Evolutionary conservation across 2,888 invertebrate species (phyloP), one percentile per base, ranked within the genome.

Genomic region (Osmoderma eremita): DNA sequence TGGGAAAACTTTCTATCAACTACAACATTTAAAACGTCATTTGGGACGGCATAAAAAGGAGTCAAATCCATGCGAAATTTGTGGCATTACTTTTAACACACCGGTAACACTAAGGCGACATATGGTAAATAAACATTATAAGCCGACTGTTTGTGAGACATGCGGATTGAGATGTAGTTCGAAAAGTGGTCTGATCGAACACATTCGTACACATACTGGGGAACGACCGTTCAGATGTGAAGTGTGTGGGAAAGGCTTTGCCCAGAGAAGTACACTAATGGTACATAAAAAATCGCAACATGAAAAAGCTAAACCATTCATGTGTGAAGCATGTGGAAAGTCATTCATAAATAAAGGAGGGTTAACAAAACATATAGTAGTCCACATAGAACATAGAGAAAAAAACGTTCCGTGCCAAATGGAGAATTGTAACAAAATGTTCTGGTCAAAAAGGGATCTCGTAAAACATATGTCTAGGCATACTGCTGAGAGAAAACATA

Each of bases 351-450:
- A 56, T 12, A 30, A 42, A 17, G 38, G 56, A 0, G 22, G 30
- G 2, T 65, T 38, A 6, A 65, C 58, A 4, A 49, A 45, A 30
- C 65, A 65, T 49, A 56, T 30, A 18, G 36, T 36, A 24, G 30
- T 41, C 1, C 56, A 49, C 38, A 49, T 24, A 5, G 42, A 39
- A 13, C 39, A 18, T 5, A n/a, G 18, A 3, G 45, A 54, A 13
- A 65, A 58, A 38, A 65, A 41, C 3, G 48, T 54, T 15, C 6
- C 24, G 6, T 65, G 65, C 38, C 20, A 13, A 24, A 20, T 20
- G 20, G 41, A 56, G 17, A 41, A 36, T 6, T 65, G 65, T 13
- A 22, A 49, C n/a, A 71, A 69, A 41, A 70, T 65, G 8, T 54
- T 38, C 36, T 54, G 54, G 38, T 38, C 65, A 2, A 18, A 53